A percentile compares a stretch with the other conserved stretches of the same genome.
Conservation (phyloP, 2,888 invertebrate genomes). For the Dynastes grantii region DNA sequence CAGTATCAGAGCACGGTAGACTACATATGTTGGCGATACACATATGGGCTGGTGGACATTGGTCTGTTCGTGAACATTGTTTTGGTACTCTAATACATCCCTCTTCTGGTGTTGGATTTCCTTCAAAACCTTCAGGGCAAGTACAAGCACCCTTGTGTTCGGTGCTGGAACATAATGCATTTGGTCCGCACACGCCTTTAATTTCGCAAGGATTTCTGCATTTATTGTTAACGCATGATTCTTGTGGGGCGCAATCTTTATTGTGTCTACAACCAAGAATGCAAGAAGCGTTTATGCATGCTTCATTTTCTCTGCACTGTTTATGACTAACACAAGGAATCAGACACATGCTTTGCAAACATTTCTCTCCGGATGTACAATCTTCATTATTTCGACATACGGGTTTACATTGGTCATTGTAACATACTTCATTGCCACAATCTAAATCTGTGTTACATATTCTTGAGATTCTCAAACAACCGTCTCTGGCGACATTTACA, state of each 20-base stretch:
- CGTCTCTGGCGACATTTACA: slow-evolving; percentile 76
- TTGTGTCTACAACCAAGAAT: slow-evolving; percentile 88
- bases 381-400: slow-evolving; percentile 85
- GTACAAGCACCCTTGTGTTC: slow-evolving; percentile 85
- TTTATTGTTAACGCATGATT: slow-evolving; percentile 88
- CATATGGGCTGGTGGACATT: slow-evolving; percentile 85
- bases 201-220: slow-evolving; percentile 88
- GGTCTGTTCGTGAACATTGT: slow-evolving; percentile 77
- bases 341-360: slow-evolving; percentile 84
- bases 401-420: slow-evolving; percentile 87
- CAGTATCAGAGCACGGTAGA: slow-evolving; percentile 82
- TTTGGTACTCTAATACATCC: slow-evolving; percentile 90
- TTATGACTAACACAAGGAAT: slow-evolving; percentile 86
- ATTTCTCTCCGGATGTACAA: slow-evolving; percentile 86
- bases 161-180: slow-evolving; percentile 84
- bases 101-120: slow-evolving; percentile 89
- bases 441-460: slow-evolving; percentile 82
- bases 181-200: slow-evolving; percentile 86
- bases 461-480: slow-evolving; percentile 81
- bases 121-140: slow-evolving; percentile 89
- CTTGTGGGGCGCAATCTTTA: slow-evolving; percentile 82
- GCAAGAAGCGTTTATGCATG: slow-evolving; percentile 87
- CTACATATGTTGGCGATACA: slow-evolving; percentile 87
- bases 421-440: slow-evolving; percentile 86
- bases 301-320: slow-evolving; percentile 86